Conservation (phyloP, 2,113 vertebrate genomes). For the Myiozetetes cayanensis region DNA sequence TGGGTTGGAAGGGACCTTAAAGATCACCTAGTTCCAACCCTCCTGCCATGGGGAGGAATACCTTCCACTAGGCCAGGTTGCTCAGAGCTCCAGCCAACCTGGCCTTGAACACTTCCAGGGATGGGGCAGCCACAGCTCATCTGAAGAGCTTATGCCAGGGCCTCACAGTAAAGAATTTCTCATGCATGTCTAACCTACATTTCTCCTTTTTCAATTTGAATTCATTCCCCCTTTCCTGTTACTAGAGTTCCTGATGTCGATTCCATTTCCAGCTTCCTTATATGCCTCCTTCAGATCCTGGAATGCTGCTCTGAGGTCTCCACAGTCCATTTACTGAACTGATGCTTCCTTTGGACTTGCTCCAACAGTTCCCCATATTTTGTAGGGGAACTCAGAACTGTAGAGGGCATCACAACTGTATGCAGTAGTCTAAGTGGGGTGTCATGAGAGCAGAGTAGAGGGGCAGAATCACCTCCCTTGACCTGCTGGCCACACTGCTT, state of each 20-base stretch:
- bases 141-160: neutral
- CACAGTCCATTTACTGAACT: neutral
- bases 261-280: neutral
- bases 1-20: neutral
- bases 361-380: neutral
- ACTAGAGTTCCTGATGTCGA: neutral
- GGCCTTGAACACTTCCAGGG: neutral
- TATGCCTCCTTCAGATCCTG: neutral
- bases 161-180: neutral
- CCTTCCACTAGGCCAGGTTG: neutral
- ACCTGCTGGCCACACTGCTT: neutral
- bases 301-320: neutral
- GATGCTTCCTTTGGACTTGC: neutral
- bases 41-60: neutral
- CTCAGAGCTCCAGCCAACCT: neutral
- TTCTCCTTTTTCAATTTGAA: neutral
- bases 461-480: neutral
- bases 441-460: neutral
- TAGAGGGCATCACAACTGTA: neutral
- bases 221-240: neutral
- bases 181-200: neutral
- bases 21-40: neutral
- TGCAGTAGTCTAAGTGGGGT: neutral
- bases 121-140: neutral
- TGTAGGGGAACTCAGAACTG: too few relatives aligned